Base-by-base conservation (phyloP, 2,113 vertebrate genomes). In the Halichoerus grypus region DNA sequence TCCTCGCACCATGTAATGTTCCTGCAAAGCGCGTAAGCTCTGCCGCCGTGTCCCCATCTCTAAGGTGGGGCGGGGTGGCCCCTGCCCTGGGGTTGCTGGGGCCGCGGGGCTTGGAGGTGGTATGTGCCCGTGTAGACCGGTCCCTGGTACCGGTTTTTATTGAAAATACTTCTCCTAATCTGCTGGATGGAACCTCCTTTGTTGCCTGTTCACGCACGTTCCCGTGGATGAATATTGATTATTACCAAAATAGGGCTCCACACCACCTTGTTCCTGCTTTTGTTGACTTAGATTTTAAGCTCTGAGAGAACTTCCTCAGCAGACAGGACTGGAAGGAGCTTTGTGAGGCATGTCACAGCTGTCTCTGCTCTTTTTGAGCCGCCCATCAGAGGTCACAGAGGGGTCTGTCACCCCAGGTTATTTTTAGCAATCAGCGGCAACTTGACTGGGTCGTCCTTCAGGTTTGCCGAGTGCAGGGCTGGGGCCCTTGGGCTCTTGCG, bases 371-470 rank as follows among this genome's bases (percentile, higher is more conserved):
- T n/a, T 72, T 53, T 51, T 11, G 61, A 79, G 55, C 81, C 42
- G 15, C 33, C 65, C 46, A 28, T 69, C 46, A 93, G 72, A 71
- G 21, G 76, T 85, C n/a, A 49, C 14, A 1, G 69, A 2, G 76
- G 28, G 13, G 26, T 55, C 94, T 88, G 3, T 85, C 82, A 46
- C 67, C 57, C n/a, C 19, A 69, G 90, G 74, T 63, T 94, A 49
- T 39, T 69, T 96, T 79, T 83, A 67, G n/a, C 53, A 53, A 79
- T 74, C n/a, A 92, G 39, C 18, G 69, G 82, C 67, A 95, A 15
- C 39, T 22, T 55, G 81, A 61, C 57, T 31, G 67, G 51, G 31
- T 91, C 26, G 15, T 42, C 72, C 31, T 12, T 67, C n/a, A 63
- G 18, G 18, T 96, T 63, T 94, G 67, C 74, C 49, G 28, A 33